These are phyloP conservation scores for Dolichotis patagonum DNA, from an alignment of 2,113 vertebrate genomes.

Conservation along the genomic window DNA sequence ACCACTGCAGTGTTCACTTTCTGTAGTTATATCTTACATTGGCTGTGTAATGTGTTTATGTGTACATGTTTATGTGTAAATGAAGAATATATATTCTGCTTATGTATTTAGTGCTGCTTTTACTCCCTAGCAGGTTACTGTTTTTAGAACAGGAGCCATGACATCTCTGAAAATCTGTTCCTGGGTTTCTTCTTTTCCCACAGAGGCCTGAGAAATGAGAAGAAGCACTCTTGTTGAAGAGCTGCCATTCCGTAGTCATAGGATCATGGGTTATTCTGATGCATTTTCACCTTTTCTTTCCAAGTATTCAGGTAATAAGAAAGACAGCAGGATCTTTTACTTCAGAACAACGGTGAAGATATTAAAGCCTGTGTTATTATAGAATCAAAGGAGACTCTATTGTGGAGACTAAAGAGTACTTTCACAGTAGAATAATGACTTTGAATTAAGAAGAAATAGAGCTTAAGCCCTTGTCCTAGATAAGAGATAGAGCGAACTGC, in stretches of 20 bases:
- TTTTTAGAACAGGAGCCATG: background rate
- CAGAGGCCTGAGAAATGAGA: background rate
- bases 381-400: background rate
- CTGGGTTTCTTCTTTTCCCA: background rate
- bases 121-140: background rate
- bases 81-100: background rate
- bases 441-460: constrained; percentile 15
- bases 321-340: constrained; percentile 38
- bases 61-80: background rate
- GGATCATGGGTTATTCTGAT: background rate
- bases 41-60: background rate
- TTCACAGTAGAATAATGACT: constrained; percentile 42
- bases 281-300: background rate
- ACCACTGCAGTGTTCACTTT: background rate
- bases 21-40: background rate
- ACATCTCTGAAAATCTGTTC: background rate
- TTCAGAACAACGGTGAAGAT: background rate
- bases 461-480: constrained; percentile 47
- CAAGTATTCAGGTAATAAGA: constrained; percentile 28
- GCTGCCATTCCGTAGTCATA: background rate
- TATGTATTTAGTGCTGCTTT: background rate
- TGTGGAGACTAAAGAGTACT: constrained; percentile 14
- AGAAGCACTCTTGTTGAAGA: background rate
- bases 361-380: constrained; percentile 8
- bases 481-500: constrained; percentile 20